Evolutionary conservation across 2,113 vertebrate genomes (phyloP).

Genomic region (Melanerpes aurifrons): DNA sequence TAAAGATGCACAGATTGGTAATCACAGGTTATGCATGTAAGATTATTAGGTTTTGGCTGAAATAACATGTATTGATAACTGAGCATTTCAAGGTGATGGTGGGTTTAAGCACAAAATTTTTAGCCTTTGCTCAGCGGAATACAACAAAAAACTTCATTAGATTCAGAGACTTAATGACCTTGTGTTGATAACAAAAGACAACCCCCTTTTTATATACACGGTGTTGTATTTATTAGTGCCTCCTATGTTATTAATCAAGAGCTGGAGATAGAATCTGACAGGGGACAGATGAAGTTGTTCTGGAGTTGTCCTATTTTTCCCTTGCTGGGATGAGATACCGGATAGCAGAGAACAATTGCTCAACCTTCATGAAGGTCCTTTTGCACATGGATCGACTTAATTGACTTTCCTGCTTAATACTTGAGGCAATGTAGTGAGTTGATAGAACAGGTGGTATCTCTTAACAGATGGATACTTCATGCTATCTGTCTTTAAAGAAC

Average conservation of each 20-base stretch:
- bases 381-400: neutral
- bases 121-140: neutral
- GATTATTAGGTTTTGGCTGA: neutral
- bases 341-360: neutral
- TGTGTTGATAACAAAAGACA: neutral
- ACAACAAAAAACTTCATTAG: neutral
- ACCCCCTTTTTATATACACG: neutral
- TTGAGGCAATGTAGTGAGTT: neutral
- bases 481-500: constrained; percentile 49
- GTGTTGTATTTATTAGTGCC: neutral
- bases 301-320: neutral
- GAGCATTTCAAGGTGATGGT: neutral
- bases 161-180: neutral
- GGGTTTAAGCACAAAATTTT: neutral
- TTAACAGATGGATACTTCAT: constrained; percentile 52
- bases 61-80: neutral
- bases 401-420: constrained; percentile 26
- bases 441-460: constrained; percentile 36
- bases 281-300: neutral
- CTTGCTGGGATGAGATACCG: neutral
- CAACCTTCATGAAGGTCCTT: neutral
- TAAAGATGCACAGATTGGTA: neutral
- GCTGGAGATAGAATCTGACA: neutral
- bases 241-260: neutral
- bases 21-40: neutral